Evolutionary conservation across 1,140 invertebrate genomes (phyloP), one percentile per base, ranked within the genome.

Genomic region (Heliconius congener): DNA sequence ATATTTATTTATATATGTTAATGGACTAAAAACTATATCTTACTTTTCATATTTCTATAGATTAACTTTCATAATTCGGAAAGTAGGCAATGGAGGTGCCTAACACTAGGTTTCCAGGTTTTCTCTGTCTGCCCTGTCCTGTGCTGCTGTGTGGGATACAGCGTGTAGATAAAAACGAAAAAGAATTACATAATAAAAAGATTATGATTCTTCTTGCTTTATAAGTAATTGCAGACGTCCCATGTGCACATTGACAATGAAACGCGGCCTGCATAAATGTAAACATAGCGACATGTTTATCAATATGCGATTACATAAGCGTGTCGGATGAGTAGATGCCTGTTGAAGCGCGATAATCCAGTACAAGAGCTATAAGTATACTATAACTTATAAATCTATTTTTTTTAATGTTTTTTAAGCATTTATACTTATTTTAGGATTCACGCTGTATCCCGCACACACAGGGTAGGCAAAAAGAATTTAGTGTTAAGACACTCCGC

Each of bases 231-330:
- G 60, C 16, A 30, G 60, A 66, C 23, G 34, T 71, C 37, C 71
- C 16, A 71, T 37, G 19, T 72, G 71, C 11, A 39, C n/a, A 19
- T 72, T 37, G 71, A 42, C 37, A 72, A 42, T 72, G 37, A 39
- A 13, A 76, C 66, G 60, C 42, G 27, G 42, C 66, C 46, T 23
- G 39, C 60, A 76, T 50, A 13, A 52, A 71, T 77, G 75, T 71
- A 42, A 50, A 71, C 52, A 57, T 52, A 71, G 60, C 66, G 37
- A 71, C 75, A 34, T 76, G 75, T 76, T 76, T 76, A 76, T 76
- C 60, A 71, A 76, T 71, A 71, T 71, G 5, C 34, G 60, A 76
- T 76, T 76, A 42, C 30, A 76, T 76, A 76, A 76, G 42, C 39
- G 75, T 66, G 3, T 70, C 39, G 66, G 66, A 76, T 50, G 75